A percentile compares a stretch with the other conserved stretches of the same genome.
Evolutionary conservation across 1,140 invertebrate species (phyloP).

Genomic region (Plectus sambesii): DNA sequence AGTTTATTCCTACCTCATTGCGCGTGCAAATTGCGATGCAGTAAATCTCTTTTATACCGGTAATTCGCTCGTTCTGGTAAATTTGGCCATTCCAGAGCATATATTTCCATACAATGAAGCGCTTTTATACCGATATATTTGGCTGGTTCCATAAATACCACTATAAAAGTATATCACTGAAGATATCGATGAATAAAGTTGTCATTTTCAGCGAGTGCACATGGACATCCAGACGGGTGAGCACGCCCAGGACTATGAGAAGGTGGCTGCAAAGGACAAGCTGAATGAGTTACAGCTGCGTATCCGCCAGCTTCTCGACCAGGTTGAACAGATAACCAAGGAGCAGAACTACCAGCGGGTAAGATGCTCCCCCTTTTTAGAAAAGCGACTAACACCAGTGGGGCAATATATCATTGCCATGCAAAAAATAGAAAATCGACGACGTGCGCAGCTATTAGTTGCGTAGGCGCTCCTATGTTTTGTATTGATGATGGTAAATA

Average conservation of each 20-base stretch:
- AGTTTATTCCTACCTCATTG: no score
- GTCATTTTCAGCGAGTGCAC: slow-evolving; percentile 71
- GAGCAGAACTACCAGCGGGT: slow-evolving; percentile 99
- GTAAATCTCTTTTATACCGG: no score
- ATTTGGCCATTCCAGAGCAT: no score
- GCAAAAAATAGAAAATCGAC: no score
- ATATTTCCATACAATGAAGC: no score
- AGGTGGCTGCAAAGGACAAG: slow-evolving; percentile 92
- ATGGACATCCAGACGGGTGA: slow-evolving; percentile 98
- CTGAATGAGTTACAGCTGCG: slow-evolving; percentile 84
- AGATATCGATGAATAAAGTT: neutral
- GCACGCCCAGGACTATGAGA: slow-evolving; percentile 93
- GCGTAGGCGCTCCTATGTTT: slow-evolving; percentile 5
- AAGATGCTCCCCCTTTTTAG: slow-evolving; percentile 41
- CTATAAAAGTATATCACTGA: neutral
- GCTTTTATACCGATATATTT: no score
- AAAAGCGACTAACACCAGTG: no score
- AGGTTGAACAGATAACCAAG: slow-evolving; percentile 97
- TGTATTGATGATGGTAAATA: no score
- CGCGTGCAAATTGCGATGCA: no score
- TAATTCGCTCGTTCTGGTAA: no score
- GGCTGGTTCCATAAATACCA: slow-evolving; percentile 5
- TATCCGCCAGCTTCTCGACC: slow-evolving; percentile 85
- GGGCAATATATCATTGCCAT: no score
- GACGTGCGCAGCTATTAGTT: no score